A percentile compares a stretch with the other conserved stretches of the same genome.
phyloP scores from a whole-genome alignment of 2,888 invertebrate genomes.

The Tupiocoris notatus region DNA sequence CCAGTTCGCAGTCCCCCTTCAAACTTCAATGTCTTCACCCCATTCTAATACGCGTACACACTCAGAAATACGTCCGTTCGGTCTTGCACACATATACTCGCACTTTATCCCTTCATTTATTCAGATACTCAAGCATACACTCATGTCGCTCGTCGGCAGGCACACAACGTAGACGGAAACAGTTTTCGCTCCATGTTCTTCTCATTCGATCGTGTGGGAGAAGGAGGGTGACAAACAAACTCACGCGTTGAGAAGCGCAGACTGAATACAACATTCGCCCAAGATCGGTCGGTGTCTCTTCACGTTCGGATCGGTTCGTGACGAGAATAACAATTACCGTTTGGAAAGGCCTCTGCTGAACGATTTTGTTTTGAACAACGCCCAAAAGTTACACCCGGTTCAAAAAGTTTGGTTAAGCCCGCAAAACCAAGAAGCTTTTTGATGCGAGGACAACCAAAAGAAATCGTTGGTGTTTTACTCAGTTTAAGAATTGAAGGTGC shows the following conservation, averaged over 20 bases:
- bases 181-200: neutral
- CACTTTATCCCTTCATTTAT: neutral
- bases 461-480: too few relatives aligned
- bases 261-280: too few relatives aligned
- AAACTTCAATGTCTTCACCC: neutral
- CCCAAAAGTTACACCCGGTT: too few relatives aligned
- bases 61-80: neutral
- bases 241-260: too few relatives aligned
- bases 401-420: too few relatives aligned
- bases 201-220: neutral
- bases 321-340: neutral
- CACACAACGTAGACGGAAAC: too few relatives aligned
- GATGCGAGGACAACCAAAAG: too few relatives aligned
- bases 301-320: neutral
- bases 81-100: neutral
- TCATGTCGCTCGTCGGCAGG: neutral
- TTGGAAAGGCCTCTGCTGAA: neutral
- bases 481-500: too few relatives aligned
- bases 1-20: neutral
- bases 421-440: too few relatives aligned
- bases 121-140: neutral
- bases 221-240: neutral
- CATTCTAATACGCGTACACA: neutral
- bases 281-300: too few relatives aligned
- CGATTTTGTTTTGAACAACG: neutral